Evolutionary conservation across 2,888 invertebrate species (phyloP), one percentile per base, ranked within the genome.

Genomic region (Galerucella calmariensis): DNA sequence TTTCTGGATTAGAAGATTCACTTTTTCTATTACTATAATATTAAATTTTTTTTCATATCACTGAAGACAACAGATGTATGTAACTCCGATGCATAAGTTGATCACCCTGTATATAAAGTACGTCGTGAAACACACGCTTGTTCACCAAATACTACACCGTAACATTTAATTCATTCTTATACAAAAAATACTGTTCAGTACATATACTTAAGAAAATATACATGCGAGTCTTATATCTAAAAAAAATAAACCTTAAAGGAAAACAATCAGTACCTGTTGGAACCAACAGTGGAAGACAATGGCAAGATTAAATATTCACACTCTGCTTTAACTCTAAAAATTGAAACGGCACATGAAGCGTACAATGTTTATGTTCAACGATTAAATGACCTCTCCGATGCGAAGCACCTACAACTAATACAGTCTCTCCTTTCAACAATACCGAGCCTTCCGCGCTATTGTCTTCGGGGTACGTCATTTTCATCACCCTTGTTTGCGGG

Each of bases 401-500:
- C 58, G 97, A 96, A 66, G 96, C 95, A 77, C 97, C 97, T 59
- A 97, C 92, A 68, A 96, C 97, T 74, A 94, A 90, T 79, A 98
- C 97, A 67, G 93, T 90, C 87, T 97, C 96, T 72, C 97, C 97
- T 87, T 95, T 94, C 83, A 93, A 90, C 74, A 94, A 86, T 67
- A 92, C 91, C 44, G 90, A 88, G 59, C 91, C 91, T n/a, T 90
- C 90, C 16, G 88, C 88, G 69, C 86, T 87, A 77, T 86, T 88
- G 73, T 89, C 90, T 77, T 88, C 88, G 80, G 94, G 93, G 89
- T 94, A 97, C 81, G 94, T 94, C 90, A 94, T 94, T 88, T 95
- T 95, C 94, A 97, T 96, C 74, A 95, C 90, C 85, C 97, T 92
- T 81, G 93, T 94, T 89, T 97, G 97, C 78, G 97, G 97, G 89